phyloP scores from a whole-genome alignment of 2,888 invertebrate genomes.

The Xestia c-nigrum region DNA sequence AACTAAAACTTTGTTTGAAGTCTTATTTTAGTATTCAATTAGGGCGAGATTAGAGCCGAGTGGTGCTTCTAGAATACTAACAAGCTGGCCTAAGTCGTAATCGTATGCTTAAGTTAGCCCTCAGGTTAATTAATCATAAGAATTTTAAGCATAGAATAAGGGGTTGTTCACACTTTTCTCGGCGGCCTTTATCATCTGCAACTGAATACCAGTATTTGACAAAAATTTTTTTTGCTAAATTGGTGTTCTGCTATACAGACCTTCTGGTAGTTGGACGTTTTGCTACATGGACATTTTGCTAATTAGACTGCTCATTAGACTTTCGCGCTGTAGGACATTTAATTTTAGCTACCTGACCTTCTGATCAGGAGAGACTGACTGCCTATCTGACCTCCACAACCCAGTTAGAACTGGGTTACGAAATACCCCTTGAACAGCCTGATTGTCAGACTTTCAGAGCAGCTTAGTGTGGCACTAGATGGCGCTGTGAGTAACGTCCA shows the following conservation, averaged over 20 bases:
- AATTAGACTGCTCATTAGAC: too few relatives aligned
- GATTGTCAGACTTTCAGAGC: too few relatives aligned
- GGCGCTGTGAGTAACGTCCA: too few relatives aligned
- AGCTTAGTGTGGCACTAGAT: too few relatives aligned
- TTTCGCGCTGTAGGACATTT: too few relatives aligned
- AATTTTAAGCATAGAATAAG: constrained; percentile 50
- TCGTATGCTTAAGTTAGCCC: constrained; percentile 28
- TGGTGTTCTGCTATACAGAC: too few relatives aligned
- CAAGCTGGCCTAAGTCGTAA: constrained; percentile 39
- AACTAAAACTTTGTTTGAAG: constrained; percentile 34
- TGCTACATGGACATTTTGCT: too few relatives aligned
- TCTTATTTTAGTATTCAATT: constrained; percentile 56
- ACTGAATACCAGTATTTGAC: neutral
- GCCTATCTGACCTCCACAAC: neutral
- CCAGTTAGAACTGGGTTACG: too few relatives aligned
- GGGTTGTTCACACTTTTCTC: neutral
- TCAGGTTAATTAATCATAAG: constrained; percentile 55
- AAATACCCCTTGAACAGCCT: too few relatives aligned
- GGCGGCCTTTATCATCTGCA: neutral
- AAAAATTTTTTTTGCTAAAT: too few relatives aligned
- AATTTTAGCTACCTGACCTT: too few relatives aligned
- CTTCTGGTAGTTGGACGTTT: too few relatives aligned
- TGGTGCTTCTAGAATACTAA: constrained; percentile 49
- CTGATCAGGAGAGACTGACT: neutral
- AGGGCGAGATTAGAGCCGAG: constrained; percentile 1